A percentile compares a stretch with the other conserved stretches of the same genome.
phyloP scores from a whole-genome alignment of 2,888 invertebrate species.

The Parthenolecanium corni region DNA sequence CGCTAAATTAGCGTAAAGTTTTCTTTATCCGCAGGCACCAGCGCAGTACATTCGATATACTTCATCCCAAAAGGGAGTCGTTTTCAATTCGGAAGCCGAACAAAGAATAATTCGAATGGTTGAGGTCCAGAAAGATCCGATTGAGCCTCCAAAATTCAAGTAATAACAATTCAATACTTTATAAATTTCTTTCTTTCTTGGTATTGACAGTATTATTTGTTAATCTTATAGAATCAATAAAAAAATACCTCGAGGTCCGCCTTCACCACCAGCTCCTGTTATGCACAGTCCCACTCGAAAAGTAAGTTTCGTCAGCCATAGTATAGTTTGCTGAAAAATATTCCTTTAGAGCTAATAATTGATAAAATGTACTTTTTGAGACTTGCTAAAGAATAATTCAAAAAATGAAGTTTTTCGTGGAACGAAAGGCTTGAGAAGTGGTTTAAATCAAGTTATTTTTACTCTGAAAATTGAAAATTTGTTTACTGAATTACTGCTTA shows the following conservation, averaged over 20 bases:
- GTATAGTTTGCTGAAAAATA: too few species aligned
- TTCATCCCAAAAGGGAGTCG: slow-evolving; percentile 89
- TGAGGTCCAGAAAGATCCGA: slow-evolving; percentile 88
- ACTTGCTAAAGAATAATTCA: too few species aligned
- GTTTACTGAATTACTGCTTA: too few species aligned
- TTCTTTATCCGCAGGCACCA: slow-evolving; percentile 50
- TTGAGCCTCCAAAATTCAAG: slow-evolving; percentile 95
- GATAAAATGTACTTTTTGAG: too few species aligned
- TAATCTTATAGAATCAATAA: slow-evolving; percentile 74
- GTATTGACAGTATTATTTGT: too few species aligned
- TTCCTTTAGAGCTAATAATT: too few species aligned
- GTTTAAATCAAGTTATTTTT: too few species aligned
- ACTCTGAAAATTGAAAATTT: too few species aligned
- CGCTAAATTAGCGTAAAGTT: background rate
- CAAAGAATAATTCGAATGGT: slow-evolving; percentile 94
- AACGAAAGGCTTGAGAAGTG: too few species aligned
- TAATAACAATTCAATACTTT: slow-evolving; percentile 34
- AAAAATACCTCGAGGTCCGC: slow-evolving; percentile 96
- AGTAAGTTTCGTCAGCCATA: slow-evolving; percentile 39
- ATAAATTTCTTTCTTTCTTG: background rate
- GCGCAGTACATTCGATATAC: slow-evolving; percentile 97
- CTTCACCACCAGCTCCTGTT: slow-evolving; percentile 97
- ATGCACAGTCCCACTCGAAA: slow-evolving; percentile 95
- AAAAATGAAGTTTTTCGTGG: too few species aligned
- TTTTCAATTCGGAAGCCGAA: slow-evolving; percentile 92